These are phyloP conservation scores for Corythaeola cristata DNA, from an alignment of 2,113 vertebrate species.

Conservation along the genomic window DNA sequence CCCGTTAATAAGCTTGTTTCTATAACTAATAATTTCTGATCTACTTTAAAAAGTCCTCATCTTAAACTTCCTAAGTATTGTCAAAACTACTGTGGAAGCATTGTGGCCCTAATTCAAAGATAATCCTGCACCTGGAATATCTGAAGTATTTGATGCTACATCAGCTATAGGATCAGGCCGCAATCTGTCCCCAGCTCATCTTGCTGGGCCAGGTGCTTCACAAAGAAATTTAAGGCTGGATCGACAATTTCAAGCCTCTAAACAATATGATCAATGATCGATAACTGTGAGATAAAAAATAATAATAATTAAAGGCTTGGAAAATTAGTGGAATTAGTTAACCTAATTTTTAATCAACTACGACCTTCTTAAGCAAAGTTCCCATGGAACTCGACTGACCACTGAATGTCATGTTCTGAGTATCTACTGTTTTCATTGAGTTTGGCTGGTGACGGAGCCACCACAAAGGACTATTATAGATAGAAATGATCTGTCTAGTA, in stretches of 20 bases:
- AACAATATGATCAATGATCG: background rate
- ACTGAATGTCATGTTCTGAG: background rate
- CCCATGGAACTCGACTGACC: background rate
- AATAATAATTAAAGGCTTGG: background rate
- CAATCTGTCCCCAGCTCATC: background rate
- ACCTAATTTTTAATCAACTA: background rate
- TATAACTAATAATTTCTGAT: background rate
- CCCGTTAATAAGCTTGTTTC: background rate
- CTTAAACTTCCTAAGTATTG: background rate
- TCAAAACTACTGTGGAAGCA: background rate
- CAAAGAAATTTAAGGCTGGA: background rate
- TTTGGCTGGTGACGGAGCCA: background rate
- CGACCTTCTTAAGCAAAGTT: background rate
- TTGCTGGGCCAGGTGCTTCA: background rate
- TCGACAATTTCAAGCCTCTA: background rate
- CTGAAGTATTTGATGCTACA: background rate
- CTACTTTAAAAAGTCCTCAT: background rate
- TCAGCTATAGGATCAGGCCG: background rate
- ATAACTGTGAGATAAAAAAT: no score
- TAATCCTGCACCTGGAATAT: background rate
- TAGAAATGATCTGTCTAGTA: background rate
- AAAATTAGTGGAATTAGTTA: background rate
- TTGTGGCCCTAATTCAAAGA: background rate
- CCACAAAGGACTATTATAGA: background rate
- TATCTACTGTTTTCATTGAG: no score